phyloP scores from a whole-genome alignment of 2,113 vertebrate genomes.

The Anarhynchus alexandrinus region DNA sequence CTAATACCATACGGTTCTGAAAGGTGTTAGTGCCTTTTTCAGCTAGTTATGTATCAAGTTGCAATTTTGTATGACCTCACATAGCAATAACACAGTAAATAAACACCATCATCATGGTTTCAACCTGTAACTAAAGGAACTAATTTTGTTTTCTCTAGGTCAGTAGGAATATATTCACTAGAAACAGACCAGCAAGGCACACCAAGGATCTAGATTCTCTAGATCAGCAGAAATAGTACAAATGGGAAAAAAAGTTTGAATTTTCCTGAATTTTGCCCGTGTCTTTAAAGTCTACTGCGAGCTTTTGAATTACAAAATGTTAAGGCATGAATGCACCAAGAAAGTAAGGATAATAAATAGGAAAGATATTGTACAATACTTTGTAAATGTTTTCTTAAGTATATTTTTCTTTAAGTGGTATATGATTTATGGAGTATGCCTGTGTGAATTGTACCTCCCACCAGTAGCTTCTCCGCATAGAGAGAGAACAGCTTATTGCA shows the following conservation, averaged over 20 bases:
- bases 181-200: neutral
- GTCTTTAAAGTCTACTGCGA: neutral
- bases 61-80: neutral
- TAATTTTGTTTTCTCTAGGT: neutral
- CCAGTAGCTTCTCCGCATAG: slow-evolving; percentile 12
- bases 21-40: neutral
- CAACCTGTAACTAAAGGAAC: neutral
- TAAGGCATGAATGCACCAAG: neutral
- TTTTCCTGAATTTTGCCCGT: neutral
- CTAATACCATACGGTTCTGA: neutral
- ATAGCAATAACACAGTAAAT: neutral
- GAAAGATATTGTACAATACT: neutral
- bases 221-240: neutral
- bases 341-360: neutral
- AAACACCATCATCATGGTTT: neutral
- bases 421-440: slow-evolving; percentile 17
- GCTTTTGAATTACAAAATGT: neutral
- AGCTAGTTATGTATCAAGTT: neutral
- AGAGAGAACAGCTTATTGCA: slow-evolving; percentile 34
- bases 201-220: neutral
- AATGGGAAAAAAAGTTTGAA: neutral
- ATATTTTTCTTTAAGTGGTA: slow-evolving; percentile 22
- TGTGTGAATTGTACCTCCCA: slow-evolving; percentile 28
- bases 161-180: neutral
- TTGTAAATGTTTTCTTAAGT: neutral